These are phyloP conservation scores for Cotesia chilonis DNA, from an alignment of 1,140 invertebrate species.

Conservation along the genomic window DNA sequence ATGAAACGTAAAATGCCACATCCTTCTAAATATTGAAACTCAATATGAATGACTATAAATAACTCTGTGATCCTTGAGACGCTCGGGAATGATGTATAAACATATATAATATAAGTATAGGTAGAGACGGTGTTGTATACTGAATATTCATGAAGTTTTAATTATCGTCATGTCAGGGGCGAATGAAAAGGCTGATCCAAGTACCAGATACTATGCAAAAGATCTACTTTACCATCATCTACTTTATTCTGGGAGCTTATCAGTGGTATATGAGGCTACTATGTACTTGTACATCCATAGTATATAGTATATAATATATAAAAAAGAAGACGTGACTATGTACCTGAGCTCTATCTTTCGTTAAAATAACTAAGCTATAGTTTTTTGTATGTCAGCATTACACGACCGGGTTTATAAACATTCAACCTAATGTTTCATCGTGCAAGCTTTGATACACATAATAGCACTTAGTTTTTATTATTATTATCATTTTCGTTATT, in stretches of 20 bases:
- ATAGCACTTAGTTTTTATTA: slow-evolving; percentile 24
- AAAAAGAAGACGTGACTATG: slow-evolving; percentile 15
- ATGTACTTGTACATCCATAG: background rate
- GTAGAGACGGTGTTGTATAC: background rate
- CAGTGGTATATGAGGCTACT: slow-evolving; percentile 15
- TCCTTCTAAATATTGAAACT: too few relatives aligned
- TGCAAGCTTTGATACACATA: slow-evolving; percentile 27
- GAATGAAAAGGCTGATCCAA: slow-evolving; percentile 24
- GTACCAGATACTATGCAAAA: slow-evolving; percentile 24
- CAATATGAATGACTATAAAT: too few relatives aligned
- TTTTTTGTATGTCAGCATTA: slow-evolving; percentile 23
- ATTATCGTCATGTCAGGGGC: slow-evolving; percentile 12
- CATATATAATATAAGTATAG: too few relatives aligned
- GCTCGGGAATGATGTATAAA: too few relatives aligned
- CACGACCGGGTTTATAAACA: slow-evolving; percentile 14
- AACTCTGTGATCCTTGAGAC: too few relatives aligned
- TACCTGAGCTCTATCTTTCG: background rate
- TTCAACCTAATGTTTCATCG: slow-evolving; percentile 21
- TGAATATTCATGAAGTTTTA: slow-evolving; percentile 24
- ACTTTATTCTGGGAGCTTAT: slow-evolving; percentile 8
- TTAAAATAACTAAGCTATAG: background rate
- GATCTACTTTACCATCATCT: slow-evolving; percentile 1
- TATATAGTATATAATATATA: background rate
- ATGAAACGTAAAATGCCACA: too few relatives aligned
- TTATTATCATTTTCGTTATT: too few relatives aligned